Percentiles rank a stretch among this genome's conserved stretches.
Evolutionary conservation across 2,797 vertebrate genomes (phyloP).

Genomic region (Melanotaenia boesemani): DNA sequence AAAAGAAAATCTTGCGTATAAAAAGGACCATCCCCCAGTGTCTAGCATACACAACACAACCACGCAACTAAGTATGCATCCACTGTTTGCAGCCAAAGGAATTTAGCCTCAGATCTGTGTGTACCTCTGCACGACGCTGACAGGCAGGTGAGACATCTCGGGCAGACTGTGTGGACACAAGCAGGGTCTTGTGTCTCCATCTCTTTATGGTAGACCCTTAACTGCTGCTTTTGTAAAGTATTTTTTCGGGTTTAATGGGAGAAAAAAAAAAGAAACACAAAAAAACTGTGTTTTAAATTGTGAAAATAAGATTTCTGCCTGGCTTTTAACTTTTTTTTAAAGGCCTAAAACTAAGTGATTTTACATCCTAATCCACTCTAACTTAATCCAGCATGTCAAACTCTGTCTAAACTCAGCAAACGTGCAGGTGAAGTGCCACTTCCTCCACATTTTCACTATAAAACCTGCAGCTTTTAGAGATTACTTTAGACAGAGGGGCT

Average conservation of each 20-base stretch:
- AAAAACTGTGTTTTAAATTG: neutral
- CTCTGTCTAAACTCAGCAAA: conserved; percentile 29
- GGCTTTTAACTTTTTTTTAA: neutral
- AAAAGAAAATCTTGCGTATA: neutral
- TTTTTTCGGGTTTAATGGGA: neutral
- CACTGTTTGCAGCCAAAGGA: conserved; percentile 35
- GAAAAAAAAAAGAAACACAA: neutral
- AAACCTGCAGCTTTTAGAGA: conserved; percentile 11
- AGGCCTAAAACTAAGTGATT: neutral
- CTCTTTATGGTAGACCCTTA: neutral
- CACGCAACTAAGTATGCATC: neutral
- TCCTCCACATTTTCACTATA: conserved; percentile 4
- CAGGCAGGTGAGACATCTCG: conserved; percentile 74
- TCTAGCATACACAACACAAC: neutral
- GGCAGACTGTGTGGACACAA: conserved; percentile 55
- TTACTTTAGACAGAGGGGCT: neutral
- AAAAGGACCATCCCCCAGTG: neutral
- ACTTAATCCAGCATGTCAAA: conserved; percentile 26
- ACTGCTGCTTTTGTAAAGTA: neutral
- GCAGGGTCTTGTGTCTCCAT: conserved; percentile 55
- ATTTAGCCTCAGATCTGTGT: conserved; percentile 26
- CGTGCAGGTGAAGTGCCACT: conserved; percentile 11
- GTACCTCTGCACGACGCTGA: conserved; percentile 26
- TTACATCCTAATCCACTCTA: neutral
- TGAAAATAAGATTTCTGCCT: neutral